These are phyloP conservation scores for Epirrita christyi DNA, from an alignment of 2,888 invertebrate species.

Conservation along the genomic window DNA sequence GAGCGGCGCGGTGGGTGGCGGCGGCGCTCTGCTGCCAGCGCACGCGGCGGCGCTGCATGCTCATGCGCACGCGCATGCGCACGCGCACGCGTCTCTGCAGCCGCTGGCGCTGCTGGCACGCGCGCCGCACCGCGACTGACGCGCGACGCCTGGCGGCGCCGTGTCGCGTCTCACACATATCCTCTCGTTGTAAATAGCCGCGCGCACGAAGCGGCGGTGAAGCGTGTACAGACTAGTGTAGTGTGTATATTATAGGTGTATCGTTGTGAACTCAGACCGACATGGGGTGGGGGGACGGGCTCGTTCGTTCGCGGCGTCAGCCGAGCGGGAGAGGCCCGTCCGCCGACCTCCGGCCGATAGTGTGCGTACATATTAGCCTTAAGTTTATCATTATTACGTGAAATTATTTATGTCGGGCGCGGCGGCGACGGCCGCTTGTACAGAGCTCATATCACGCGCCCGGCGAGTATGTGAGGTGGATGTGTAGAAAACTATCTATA, in stretches of 20 bases:
- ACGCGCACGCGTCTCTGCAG: conserved; percentile 63
- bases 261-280: conserved; percentile 37
- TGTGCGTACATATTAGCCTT: conserved; percentile 43
- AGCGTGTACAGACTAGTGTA: conserved; percentile 56
- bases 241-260: conserved; percentile 59
- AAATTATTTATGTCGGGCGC: conserved; percentile 63
- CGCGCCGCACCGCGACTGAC: conserved; percentile 63
- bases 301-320: too few relatives aligned
- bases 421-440: conserved; percentile 50
- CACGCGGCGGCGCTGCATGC: conserved; percentile 54
- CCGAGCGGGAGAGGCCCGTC: conserved; percentile 18
- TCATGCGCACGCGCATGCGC: conserved; percentile 61
- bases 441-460: conserved; percentile 80
- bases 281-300: too few relatives aligned
- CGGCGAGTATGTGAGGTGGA: conserved; percentile 72
- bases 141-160: conserved; percentile 43
- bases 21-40: conserved; percentile 64
- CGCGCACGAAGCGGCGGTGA: conserved; percentile 24
- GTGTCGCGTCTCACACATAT: conserved; percentile 51
- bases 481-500: conserved; percentile 80
- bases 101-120: conserved; percentile 71
- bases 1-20: conserved; percentile 25
- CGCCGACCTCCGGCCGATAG: conserved; percentile 33
- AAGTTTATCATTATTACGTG: conserved; percentile 65
- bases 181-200: conserved; percentile 59